A percentile compares a stretch with the other conserved stretches of the same genome.
phyloP scores from a whole-genome alignment of 2,113 vertebrate genomes.

The Heterotis niloticus region DNA sequence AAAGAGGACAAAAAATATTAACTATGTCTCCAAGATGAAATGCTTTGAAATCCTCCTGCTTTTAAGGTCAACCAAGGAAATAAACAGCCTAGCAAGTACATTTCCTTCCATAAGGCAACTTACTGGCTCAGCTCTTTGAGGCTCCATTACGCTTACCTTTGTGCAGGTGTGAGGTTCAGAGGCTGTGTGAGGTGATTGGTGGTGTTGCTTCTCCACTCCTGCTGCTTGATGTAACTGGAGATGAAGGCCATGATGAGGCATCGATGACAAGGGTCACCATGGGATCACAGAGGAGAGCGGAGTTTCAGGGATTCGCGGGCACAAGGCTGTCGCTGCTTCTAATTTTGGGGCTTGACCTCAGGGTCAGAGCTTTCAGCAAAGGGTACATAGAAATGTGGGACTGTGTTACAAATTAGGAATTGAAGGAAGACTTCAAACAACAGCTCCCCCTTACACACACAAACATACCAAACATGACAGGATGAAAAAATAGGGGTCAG shows the following conservation, averaged over 20 bases:
- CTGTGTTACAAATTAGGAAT: slow-evolving; percentile 27
- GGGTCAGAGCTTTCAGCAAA: slow-evolving; percentile 49
- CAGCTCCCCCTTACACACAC: not conserved
- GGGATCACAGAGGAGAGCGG: slow-evolving; percentile 54
- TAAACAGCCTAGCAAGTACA: slow-evolving; percentile 29
- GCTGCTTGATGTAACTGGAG: slow-evolving; percentile 46
- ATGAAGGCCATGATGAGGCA: slow-evolving; percentile 44
- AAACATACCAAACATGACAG: not conserved
- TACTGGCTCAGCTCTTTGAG: slow-evolving; percentile 36
- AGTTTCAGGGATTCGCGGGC: slow-evolving; percentile 40
- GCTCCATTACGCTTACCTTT: slow-evolving; percentile 36
- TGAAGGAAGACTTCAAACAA: slow-evolving; percentile 14
- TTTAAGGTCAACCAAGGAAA: slow-evolving; percentile 28
- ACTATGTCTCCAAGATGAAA: slow-evolving; percentile 21
- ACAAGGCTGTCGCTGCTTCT: slow-evolving; percentile 45
- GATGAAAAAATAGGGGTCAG: not conserved
- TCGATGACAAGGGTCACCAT: slow-evolving; percentile 33
- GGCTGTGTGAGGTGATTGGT: slow-evolving; percentile 46
- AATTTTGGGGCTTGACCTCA: slow-evolving; percentile 47
- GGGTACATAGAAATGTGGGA: slow-evolving; percentile 43
- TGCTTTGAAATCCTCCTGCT: slow-evolving; percentile 27
- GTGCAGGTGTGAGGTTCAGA: slow-evolving; percentile 36
- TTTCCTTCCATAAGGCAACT: slow-evolving; percentile 31
- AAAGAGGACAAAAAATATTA: slow-evolving; percentile 17
- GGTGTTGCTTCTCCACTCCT: slow-evolving; percentile 50